Percentiles rank a stretch among this genome's conserved stretches.
These are phyloP conservation scores for Argyra leucocephala DNA, from an alignment of 2,888 invertebrate genomes.

Conservation along the genomic window DNA sequence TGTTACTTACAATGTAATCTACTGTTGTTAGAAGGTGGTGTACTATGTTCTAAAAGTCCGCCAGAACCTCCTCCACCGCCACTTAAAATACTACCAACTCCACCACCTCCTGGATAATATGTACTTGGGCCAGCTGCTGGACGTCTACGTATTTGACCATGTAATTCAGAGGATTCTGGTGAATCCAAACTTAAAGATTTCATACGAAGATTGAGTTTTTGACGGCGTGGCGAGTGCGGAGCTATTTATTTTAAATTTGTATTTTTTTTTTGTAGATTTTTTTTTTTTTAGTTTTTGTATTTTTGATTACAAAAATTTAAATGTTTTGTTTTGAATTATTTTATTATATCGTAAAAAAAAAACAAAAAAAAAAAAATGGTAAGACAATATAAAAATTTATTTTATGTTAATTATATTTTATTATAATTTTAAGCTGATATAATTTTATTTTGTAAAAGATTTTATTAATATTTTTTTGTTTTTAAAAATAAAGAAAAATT, in stretches of 20 bases:
- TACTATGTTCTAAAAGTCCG: conserved; percentile 43
- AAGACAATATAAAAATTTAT: no score
- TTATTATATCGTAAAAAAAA: no score
- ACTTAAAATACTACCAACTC: conserved; percentile 37
- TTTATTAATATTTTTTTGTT: no score
- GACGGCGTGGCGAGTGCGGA: conserved; percentile 89
- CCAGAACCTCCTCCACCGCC: conserved; percentile 42
- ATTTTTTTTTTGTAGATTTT: conserved; percentile 9
- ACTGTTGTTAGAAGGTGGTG: conserved; percentile 48
- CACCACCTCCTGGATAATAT: conserved; percentile 27
- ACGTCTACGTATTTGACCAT: conserved; percentile 61
- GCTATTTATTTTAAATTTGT: conserved; percentile 52
- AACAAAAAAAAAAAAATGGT: no score
- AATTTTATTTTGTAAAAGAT: no score
- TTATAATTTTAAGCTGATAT: no score
- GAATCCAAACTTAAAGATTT: conserved; percentile 95
- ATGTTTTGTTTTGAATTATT: no score
- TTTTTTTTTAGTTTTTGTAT: conserved; percentile 9
- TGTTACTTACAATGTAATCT: conserved; percentile 53
- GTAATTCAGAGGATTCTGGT: conserved; percentile 80
- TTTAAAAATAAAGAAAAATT: no score
- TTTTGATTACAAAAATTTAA: background rate
- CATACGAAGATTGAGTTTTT: conserved; percentile 94
- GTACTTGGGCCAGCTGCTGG: conserved; percentile 42
- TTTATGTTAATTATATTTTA: no score